These are phyloP conservation scores for Patella pellucida DNA, from an alignment of 2,888 invertebrate species.

Conservation along the genomic window DNA sequence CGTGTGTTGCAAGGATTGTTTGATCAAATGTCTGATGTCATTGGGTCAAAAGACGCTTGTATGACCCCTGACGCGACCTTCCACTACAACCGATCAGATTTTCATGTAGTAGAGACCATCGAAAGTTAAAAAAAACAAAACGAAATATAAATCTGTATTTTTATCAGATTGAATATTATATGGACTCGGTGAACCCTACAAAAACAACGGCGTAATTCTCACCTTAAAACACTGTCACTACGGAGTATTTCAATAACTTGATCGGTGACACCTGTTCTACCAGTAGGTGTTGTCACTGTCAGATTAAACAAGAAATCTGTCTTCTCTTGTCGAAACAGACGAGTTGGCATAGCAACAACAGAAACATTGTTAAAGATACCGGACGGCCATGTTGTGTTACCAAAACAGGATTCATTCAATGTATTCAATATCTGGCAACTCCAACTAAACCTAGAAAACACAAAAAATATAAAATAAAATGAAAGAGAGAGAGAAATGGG, in stretches of 20 bases:
- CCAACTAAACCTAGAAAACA: conserved; percentile 44
- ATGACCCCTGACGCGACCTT: too few species aligned
- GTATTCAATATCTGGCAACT: conserved; percentile 29
- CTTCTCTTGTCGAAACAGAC: conserved; percentile 31
- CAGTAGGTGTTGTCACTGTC: conserved; percentile 43
- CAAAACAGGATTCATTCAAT: conserved; percentile 12
- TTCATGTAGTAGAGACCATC: too few species aligned
- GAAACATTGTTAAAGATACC: conserved; percentile 29
- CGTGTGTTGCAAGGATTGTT: too few species aligned
- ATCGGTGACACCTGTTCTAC: conserved; percentile 31
- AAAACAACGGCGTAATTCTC: conserved; percentile 15
- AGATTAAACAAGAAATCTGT: conserved; percentile 52
- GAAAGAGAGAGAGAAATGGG: too few species aligned
- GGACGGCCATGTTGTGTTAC: not conserved
- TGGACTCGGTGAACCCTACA: too few species aligned
- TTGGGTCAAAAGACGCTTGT: too few species aligned
- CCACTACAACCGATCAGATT: too few species aligned
- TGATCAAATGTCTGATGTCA: too few species aligned
- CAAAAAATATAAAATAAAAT: too few species aligned
- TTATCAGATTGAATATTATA: too few species aligned
- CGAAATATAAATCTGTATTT: too few species aligned
- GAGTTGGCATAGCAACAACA: conserved; percentile 37
- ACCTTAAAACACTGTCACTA: conserved; percentile 37
- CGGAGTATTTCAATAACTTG: conserved; percentile 49
- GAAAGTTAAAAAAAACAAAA: too few species aligned